Evolutionary conservation across 2,113 vertebrate genomes (phyloP).

Genomic region (Cheilinus undulatus): DNA sequence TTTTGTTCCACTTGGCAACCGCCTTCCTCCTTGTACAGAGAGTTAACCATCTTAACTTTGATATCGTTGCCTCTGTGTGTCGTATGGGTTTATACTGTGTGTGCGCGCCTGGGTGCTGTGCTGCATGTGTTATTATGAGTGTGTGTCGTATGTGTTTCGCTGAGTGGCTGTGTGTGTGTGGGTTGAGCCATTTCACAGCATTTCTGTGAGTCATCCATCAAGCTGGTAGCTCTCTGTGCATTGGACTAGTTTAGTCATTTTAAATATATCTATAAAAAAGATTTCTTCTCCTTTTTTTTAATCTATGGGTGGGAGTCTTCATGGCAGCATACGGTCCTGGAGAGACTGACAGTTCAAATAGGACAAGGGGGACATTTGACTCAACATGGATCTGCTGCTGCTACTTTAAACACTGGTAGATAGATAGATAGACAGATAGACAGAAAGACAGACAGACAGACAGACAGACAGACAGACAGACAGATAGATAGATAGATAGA

Average conservation of each 20-base stretch:
- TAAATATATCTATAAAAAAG: slow-evolving; percentile 64
- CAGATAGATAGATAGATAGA: background rate
- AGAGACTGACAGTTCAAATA: slow-evolving; percentile 39
- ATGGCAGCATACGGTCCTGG: slow-evolving; percentile 50
- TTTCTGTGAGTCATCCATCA: slow-evolving; percentile 79
- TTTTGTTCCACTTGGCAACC: slow-evolving; percentile 35
- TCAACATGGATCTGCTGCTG: slow-evolving; percentile 21
- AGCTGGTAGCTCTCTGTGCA: slow-evolving; percentile 72
- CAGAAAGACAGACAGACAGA: slow-evolving; percentile 1
- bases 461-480: slow-evolving; percentile 2
- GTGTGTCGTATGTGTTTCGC: slow-evolving; percentile 49
- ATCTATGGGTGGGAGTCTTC: slow-evolving; percentile 51
- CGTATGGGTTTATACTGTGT: slow-evolving; percentile 10
- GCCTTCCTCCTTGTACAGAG: slow-evolving; percentile 7
- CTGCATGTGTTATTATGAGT: slow-evolving; percentile 33
- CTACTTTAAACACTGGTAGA: slow-evolving; percentile 6
- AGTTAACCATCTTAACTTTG: slow-evolving; percentile 54
- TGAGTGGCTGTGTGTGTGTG: slow-evolving; percentile 63
- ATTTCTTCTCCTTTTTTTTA: slow-evolving; percentile 42
- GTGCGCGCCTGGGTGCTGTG: slow-evolving; percentile 11
- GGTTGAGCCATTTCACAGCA: slow-evolving; percentile 77
- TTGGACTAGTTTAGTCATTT: slow-evolving; percentile 72
- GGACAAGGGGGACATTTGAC: slow-evolving; percentile 35
- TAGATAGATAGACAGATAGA: background rate
- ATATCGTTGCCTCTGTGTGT: slow-evolving; percentile 2